Conservation (phyloP, 2,113 vertebrate genomes). For the Myotis brandtii region DNA sequence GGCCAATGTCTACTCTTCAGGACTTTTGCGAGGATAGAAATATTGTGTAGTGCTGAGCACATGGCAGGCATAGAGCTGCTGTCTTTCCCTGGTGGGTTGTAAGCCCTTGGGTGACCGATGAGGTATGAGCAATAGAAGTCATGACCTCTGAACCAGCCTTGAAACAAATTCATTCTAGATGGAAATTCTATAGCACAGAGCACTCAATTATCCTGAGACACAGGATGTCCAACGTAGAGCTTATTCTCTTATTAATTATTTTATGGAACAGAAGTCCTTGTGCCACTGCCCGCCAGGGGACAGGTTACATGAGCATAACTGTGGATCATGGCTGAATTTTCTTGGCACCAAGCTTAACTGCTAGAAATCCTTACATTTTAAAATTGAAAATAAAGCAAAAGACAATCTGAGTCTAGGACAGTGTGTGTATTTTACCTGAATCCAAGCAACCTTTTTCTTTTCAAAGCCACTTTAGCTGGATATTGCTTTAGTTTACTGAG, state of each 20-base stretch:
- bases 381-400: not conserved
- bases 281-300: not conserved
- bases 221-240: not conserved
- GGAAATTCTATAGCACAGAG: not conserved
- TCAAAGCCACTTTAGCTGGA: not conserved
- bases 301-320: not conserved
- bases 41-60: not conserved
- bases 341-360: not conserved
- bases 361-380: not conserved
- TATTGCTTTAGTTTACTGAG: not conserved
- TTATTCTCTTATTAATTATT: fast-evolving
- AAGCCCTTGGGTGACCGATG: not conserved
- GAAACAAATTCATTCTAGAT: not conserved
- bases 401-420: not conserved
- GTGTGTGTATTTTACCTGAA: fast-evolving
- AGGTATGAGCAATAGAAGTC: fast-evolving
- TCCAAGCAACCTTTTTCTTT: not conserved
- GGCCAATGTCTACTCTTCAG: too few relatives aligned
- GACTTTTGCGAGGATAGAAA: not conserved
- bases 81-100: not conserved
- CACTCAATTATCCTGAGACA: not conserved
- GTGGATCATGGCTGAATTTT: not conserved
- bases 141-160: not conserved
- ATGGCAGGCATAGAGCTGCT: fast-evolving
- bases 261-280: not conserved